These are phyloP conservation scores for Drepana falcataria DNA, from an alignment of 2,888 invertebrate species.

Conservation along the genomic window DNA sequence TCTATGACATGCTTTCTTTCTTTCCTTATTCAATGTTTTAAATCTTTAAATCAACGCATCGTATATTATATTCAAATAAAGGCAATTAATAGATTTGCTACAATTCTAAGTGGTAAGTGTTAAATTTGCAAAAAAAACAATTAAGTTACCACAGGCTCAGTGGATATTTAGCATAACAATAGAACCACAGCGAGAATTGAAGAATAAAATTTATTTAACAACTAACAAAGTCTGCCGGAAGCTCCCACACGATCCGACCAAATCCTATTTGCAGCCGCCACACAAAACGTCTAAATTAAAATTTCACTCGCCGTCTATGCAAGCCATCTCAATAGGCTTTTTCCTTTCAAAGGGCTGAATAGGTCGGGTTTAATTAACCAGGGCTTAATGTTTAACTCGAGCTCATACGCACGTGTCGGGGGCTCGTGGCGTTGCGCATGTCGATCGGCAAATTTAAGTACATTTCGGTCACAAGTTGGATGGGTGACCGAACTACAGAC, in stretches of 20 bases:
- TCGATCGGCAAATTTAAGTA: constrained; percentile 17
- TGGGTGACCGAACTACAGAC: too few species aligned
- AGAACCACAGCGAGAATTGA: too few species aligned
- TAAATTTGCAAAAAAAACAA: too few species aligned
- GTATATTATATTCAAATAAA: too few species aligned
- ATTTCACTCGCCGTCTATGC: constrained; percentile 40
- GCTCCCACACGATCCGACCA: constrained; percentile 19
- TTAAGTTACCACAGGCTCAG: too few species aligned
- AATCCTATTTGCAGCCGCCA: constrained; percentile 35
- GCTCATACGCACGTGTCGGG: constrained; percentile 73
- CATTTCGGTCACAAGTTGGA: neutral
- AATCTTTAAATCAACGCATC: too few species aligned
- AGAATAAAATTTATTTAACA: too few species aligned
- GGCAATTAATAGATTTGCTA: too few species aligned
- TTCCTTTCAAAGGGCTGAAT: constrained; percentile 59
- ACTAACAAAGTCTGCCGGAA: neutral
- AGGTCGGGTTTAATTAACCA: constrained; percentile 74
- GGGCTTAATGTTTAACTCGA: constrained; percentile 75
- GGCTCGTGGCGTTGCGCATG: constrained; percentile 45
- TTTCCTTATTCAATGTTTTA: too few species aligned
- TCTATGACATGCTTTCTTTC: too few species aligned
- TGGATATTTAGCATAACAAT: too few species aligned
- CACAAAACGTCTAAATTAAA: constrained; percentile 35
- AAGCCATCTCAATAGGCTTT: constrained; percentile 55
- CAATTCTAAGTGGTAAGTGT: too few species aligned